Evolutionary conservation across 2,797 vertebrate genomes (phyloP).

Genomic region (Limosa lapponica): DNA sequence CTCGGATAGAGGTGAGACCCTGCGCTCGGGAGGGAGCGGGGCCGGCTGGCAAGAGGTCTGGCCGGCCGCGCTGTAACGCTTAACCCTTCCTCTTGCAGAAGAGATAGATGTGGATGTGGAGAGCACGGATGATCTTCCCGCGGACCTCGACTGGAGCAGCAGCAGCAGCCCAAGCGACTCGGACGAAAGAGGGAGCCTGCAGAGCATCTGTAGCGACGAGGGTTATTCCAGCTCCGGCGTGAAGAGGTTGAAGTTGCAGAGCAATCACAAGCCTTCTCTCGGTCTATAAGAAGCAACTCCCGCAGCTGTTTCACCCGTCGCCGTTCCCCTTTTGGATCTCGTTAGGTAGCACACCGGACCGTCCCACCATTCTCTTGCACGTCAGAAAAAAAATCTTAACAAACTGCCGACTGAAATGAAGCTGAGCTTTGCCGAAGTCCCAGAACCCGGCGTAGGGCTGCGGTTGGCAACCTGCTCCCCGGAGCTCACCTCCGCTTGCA

Average conservation of each 20-base stretch:
- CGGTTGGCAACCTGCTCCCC: conserved; percentile 7
- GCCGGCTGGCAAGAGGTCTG: accelerated
- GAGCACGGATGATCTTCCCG: conserved; percentile 89
- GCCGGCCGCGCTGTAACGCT: accelerated
- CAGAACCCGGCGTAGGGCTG: background rate
- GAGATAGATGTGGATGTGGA: conserved; percentile 90
- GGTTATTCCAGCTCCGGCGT: conserved; percentile 91
- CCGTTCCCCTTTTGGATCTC: conserved; percentile 29
- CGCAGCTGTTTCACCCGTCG: background rate
- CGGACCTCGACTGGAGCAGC: conserved; percentile 93
- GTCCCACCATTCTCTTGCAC: conserved; percentile 49
- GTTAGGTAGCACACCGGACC: conserved; percentile 62
- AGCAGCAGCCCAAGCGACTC: conserved; percentile 94
- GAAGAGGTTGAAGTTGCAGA: conserved; percentile 82
- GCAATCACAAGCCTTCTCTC: conserved; percentile 74
- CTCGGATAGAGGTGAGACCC: conserved; percentile 89
- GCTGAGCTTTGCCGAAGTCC: conserved; percentile 36
- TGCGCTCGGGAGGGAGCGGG: accelerated
- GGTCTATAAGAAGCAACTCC: conserved; percentile 80
- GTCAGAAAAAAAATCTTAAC: background rate
- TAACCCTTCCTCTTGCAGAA: conserved; percentile 73
- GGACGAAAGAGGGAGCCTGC: conserved; percentile 90
- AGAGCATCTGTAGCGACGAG: conserved; percentile 93
- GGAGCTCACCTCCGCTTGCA: background rate
- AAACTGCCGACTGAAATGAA: background rate